Evolutionary conservation across 1,140 invertebrate genomes (phyloP), one percentile per base, ranked within the genome.

Genomic region (Caenorhabditis tropicalis): DNA sequence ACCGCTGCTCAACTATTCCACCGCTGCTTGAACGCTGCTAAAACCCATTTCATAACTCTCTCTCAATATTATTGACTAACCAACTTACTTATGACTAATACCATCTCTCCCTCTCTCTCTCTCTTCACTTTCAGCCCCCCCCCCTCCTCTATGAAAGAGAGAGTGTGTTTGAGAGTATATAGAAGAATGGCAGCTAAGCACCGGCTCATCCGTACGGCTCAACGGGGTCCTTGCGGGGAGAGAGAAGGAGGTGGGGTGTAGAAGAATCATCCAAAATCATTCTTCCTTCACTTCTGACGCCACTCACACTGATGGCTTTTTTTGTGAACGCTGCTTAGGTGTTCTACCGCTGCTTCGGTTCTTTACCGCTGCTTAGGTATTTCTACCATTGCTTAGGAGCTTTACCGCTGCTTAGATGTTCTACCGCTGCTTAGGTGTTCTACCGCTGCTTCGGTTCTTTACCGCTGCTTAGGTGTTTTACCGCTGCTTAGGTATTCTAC

Each of bases 51-150:
- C n/a, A n/a, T n/a, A n/a, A n/a, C n/a, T n/a, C 21, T 27, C 12
- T 10, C 1, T 9, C 2, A 9, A n/a, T 29, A 31, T 27, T 74
- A 74, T 74, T 74, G 65, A 74, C 65, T 74, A 39, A 43, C 36
- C 65, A 74, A 74, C 65, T 74, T 65, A 65, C 65, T 43, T 74
- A 74, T 74, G 65, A 74, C 65, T 74, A 74, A 74, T 74, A 27
- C 65, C 9, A 9, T 24, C 24, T 24, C 21, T 56, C 29, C 53
- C 24, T n/a, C 24, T 1, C 10, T 27, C 53, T 56, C 24, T 56
- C 29, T 56, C 53, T n/a, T 1, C 10, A 56, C 29, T 56, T 56
- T 56, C 24, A 43, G 39, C 12, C 53, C 19, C 4, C 29, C 15
- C 15, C 19, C 48, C 48, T 19, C 53, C 24, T 10, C 53, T 56